phyloP scores from a whole-genome alignment of 1,140 invertebrate species.

The Hycleus cichorii region DNA sequence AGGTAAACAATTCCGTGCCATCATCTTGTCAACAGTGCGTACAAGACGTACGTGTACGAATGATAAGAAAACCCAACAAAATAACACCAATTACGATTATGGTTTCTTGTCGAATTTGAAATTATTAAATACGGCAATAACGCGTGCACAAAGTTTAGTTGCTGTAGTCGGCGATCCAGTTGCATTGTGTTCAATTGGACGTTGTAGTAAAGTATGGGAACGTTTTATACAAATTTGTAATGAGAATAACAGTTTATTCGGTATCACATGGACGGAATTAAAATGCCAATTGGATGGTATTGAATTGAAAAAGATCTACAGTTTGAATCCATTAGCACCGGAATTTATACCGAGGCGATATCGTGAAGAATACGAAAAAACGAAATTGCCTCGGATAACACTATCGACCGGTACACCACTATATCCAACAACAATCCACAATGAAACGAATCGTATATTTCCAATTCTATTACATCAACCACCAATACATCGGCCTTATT shows the following conservation, averaged over 20 bases:
- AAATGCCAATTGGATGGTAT: constrained; percentile 62
- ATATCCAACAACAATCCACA: too few species aligned
- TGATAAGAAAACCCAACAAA: constrained; percentile 46
- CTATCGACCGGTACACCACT: too few species aligned
- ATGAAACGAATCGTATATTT: background rate
- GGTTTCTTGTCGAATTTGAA: constrained; percentile 82
- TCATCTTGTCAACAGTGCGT: constrained; percentile 78
- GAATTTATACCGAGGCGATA: constrained; percentile 61
- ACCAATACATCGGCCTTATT: background rate
- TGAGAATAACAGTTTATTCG: constrained; percentile 66
- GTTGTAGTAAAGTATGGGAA: constrained; percentile 80
- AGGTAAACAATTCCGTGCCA: constrained; percentile 81
- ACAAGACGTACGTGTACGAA: constrained; percentile 65
- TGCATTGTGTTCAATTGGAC: constrained; percentile 73
- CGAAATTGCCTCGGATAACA: too few species aligned
- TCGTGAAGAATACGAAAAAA: constrained; percentile 3
- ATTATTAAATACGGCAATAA: constrained; percentile 80
- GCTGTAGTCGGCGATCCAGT: constrained; percentile 84
- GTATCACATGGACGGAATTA: constrained; percentile 63
- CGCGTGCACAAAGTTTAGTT: constrained; percentile 78
- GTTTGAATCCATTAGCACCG: constrained; percentile 73
- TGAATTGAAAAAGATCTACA: constrained; percentile 65
- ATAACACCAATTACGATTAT: constrained; percentile 53
- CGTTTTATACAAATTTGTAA: constrained; percentile 69
- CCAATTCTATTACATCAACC: background rate